Percentiles rank a stretch among this genome's conserved stretches.
phyloP scores from a whole-genome alignment of 2,888 invertebrate genomes.

The Balanococcus diminutus region DNA sequence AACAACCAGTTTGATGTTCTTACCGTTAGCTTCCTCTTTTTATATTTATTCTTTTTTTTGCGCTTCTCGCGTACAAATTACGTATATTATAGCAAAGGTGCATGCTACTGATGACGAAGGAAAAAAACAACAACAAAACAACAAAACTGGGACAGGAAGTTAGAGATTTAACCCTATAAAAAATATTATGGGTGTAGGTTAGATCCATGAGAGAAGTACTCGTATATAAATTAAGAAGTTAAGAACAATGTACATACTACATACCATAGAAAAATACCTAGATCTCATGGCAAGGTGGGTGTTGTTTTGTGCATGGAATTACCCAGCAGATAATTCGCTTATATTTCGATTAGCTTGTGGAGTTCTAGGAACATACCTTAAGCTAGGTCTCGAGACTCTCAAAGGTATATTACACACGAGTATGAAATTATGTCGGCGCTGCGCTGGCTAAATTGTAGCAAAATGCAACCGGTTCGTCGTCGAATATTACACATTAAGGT shows the following conservation, averaged over 20 bases:
- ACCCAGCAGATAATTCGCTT: too few species aligned
- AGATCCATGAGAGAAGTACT: background rate
- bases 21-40: conserved; percentile 14
- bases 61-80: conserved; percentile 2
- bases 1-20: conserved; percentile 13
- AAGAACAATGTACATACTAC: conserved; percentile 1
- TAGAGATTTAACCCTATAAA: conserved; percentile 19
- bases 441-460: background rate
- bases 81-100: background rate
- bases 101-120: background rate
- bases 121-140: background rate
- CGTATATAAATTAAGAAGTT: background rate
- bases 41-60: background rate
- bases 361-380: too few species aligned
- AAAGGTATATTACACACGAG: background rate
- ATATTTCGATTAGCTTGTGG: background rate
- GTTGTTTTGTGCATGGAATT: too few species aligned
- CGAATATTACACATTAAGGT: conserved; percentile 25
- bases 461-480: conserved; percentile 21
- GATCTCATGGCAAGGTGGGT: background rate
- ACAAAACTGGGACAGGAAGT: conserved; percentile 29
- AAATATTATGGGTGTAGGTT: background rate
- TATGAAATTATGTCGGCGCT: background rate
- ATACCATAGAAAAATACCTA: too few species aligned
- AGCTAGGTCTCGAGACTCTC: too few species aligned